These are phyloP conservation scores for Larimichthys crocea DNA, from an alignment of 2,113 vertebrate species.

Conservation along the genomic window DNA sequence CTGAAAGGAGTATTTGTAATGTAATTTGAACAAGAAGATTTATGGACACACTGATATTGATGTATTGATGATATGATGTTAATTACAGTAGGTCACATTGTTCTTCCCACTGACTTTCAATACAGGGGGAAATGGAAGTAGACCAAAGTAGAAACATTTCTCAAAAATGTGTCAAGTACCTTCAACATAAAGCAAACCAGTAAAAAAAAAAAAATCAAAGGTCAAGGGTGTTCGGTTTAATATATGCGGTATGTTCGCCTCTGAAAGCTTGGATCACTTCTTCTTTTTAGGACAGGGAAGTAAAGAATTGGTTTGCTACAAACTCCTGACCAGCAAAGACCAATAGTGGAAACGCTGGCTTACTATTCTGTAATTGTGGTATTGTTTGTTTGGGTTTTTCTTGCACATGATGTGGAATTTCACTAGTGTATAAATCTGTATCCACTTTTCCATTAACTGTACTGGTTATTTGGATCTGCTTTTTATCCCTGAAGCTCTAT, in stretches of 20 bases:
- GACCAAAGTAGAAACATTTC: constrained; percentile 22
- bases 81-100: not conserved
- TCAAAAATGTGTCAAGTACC: constrained; percentile 12
- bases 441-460: not conserved
- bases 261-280: constrained; percentile 54
- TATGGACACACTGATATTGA: not conserved
- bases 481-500: not conserved
- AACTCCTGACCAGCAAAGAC: constrained; percentile 24
- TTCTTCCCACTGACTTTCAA: not conserved
- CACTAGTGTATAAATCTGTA: not conserved
- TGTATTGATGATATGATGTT: not conserved
- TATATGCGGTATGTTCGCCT: not conserved
- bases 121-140: not conserved
- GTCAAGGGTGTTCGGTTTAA: constrained; percentile 6
- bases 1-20: no score
- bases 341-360: not conserved
- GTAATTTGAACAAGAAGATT: not conserved
- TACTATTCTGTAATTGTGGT: not conserved
- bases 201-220: not conserved
- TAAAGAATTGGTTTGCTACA: constrained; percentile 36
- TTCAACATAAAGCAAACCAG: not conserved
- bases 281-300: constrained; percentile 63
- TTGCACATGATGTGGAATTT: constrained; percentile 42
- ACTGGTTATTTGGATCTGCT: not conserved
- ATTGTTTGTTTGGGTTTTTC: constrained; percentile 56